phyloP scores from a whole-genome alignment of 2,888 invertebrate genomes.

The Spodoptera littoralis region DNA sequence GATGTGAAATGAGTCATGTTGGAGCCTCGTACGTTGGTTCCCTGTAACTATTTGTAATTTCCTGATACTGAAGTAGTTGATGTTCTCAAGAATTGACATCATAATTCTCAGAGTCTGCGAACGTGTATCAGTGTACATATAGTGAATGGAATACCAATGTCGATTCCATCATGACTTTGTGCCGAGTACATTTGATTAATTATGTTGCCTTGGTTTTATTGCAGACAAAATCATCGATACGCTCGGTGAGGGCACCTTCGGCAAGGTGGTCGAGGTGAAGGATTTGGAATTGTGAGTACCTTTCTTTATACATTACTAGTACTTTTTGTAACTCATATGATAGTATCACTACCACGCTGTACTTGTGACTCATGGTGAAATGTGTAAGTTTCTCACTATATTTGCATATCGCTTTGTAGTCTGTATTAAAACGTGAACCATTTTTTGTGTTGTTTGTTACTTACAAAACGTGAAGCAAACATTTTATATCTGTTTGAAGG shows the following conservation, averaged over 20 bases:
- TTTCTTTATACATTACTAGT: conserved; percentile 9
- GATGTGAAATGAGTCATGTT: conserved; percentile 69
- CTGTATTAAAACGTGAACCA: conserved; percentile 6
- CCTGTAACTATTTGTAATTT: conserved; percentile 40
- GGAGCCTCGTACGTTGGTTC: conserved; percentile 69
- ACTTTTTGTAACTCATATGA: conserved; percentile 27
- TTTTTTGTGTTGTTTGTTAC: conserved; percentile 1
- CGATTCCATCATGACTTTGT: conserved; percentile 80
- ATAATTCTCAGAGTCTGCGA: conserved; percentile 48
- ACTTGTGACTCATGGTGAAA: conserved; percentile 25
- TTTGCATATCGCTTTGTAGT: conserved; percentile 31
- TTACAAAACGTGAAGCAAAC: too few species aligned
- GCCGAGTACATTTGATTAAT: conserved; percentile 72
- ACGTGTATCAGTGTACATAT: conserved; percentile 39
- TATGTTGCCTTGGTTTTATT: conserved; percentile 89
- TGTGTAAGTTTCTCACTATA: conserved; percentile 26
- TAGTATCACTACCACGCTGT: conserved; percentile 15
- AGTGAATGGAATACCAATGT: conserved; percentile 64
- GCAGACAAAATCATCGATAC: conserved; percentile 99
- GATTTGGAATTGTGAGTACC: conserved; percentile 97
- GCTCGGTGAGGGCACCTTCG: conserved; percentile 99
- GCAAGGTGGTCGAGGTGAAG: conserved; percentile 99
- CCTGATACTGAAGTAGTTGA: conserved; percentile 45
- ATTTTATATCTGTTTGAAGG: conserved; percentile 1
- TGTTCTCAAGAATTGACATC: conserved; percentile 34